Evolutionary conservation across 2,888 invertebrate genomes (phyloP), one percentile per base, ranked within the genome.

Genomic region (Drosophila niveifrons): DNA sequence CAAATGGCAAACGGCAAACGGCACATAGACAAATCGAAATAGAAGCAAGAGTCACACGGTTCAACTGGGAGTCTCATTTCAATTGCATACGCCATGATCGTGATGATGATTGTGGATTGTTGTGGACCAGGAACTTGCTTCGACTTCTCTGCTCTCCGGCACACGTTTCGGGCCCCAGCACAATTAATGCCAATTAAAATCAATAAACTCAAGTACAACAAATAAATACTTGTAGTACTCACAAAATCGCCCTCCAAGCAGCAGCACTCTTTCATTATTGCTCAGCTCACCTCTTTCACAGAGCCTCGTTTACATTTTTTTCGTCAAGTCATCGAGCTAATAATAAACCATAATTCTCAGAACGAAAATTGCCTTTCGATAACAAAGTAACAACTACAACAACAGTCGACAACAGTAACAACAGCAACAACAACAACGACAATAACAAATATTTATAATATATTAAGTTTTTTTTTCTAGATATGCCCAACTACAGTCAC

Each of bases 161-260:
- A 36, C 34, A 57, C 56, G 56, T 56, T 46, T 56, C 13, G 34
- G 55, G n/a, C n/a, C 41, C 39, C 44, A 67, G 23, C 23, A 34
- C 71, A 79, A 79, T 77, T 78, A 78, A 76, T 56, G 66, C 69
- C 89, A 85, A 85, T 85, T 85, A 67, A 85, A 89, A 84, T 84
- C 85, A 89, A 85, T 85, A 78, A 80, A 53, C 41, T 18, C 66
- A 53, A 58, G 59, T 48, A 72, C 73, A 48, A 48, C 39, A 29
- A 41, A 31, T 31, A 23, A 11, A 29, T 41, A 58, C 36, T 39
- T 7, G 29, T 17, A 52, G 43, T 57, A 58, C 72, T 34, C 34
- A 11, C 34, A 34, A 34, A 10, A 10, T 67, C 80, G 84, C 75
- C 78, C 78, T 77, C 66, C 52, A 56, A 67, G 64, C 43, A 41